Evolutionary conservation across 1,140 invertebrate species (phyloP), one percentile per base, ranked within the genome.

Genomic region (Choristoneura fumiferana): DNA sequence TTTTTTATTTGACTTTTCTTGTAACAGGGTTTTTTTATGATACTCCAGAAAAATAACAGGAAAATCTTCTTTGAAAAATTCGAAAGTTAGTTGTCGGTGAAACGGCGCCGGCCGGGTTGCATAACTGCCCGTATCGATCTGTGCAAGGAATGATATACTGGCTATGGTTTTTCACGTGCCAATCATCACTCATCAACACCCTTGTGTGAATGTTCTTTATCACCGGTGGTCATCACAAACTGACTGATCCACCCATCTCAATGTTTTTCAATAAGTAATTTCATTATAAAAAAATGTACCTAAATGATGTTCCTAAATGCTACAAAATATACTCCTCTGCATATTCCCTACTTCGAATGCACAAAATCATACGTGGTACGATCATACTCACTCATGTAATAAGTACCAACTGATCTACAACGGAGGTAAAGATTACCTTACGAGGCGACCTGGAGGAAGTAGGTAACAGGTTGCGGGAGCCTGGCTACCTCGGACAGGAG

Each of bases 101-200:
- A 29, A 29, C 76, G 71, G 75, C 75, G 74, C 74, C 80, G 71
- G 76, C 71, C 65, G 69, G 71, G 77, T 88, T 88, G 85, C 85
- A 83, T 88, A 88, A 86, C 83, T 74, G 57, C 56, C 65, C 63
- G 74, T 85, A 88, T 88, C 76, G 85, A 88, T 88, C 78, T 74
- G 76, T 77, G 75, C 74, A 77, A 64, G 65, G 72, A 67, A 65
- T 63, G 71, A 69, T 69, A 81, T 73, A 79, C 69, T 74, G 56
- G 66, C 62, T 73, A 60, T 73, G 66, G 63, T 64, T 65, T 63
- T 57, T 71, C 63, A 71, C 71, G 58, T 74, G 62, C 59, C 60
- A 34, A 40, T 13, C 53, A 58, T 61, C 37, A 53, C 34, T 53
- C 18, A n/a, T n/a, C n/a, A n/a, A n/a, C n/a, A n/a, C n/a, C n/a